Evolutionary conservation across 2,888 invertebrate genomes (phyloP).

Genomic region (Drosophila greeni): DNA sequence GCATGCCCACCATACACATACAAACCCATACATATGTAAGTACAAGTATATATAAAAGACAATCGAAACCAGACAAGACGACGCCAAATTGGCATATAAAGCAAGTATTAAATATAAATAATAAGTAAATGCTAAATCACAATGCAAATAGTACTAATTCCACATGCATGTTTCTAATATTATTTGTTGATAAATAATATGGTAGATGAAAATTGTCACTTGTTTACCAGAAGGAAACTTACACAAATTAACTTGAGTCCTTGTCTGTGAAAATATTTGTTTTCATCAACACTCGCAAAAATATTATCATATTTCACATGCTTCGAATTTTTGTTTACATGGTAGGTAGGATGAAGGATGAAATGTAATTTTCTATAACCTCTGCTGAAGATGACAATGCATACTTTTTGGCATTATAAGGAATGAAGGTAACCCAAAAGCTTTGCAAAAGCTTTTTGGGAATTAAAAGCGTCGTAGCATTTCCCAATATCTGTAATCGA

Average conservation of each 20-base stretch:
- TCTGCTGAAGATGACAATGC: slow-evolving; percentile 9
- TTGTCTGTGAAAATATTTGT: not conserved
- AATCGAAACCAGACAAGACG: slow-evolving; percentile 2
- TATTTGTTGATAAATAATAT: not conserved
- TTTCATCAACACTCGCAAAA: not conserved
- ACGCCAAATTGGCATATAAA: not conserved
- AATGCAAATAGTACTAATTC: not conserved
- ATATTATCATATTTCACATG: not conserved
- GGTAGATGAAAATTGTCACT: not conserved
- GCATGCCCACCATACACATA: not conserved
- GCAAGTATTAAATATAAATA: not conserved
- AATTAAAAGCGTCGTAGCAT: not conserved
- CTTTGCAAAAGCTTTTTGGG: not conserved
- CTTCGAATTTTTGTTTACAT: not conserved
- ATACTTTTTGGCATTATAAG: not conserved
- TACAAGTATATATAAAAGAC: slow-evolving; percentile 2
- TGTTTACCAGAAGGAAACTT: not conserved
- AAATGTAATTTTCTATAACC: not conserved
- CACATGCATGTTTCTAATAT: not conserved
- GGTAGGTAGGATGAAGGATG: not conserved
- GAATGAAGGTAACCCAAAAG: not conserved
- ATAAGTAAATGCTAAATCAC: not conserved
- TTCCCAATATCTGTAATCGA: not conserved
- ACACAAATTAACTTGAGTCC: not conserved
- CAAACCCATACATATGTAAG: not conserved